Evolutionary conservation across 2,888 invertebrate species (phyloP).

Genomic region (Cancer borealis): DNA sequence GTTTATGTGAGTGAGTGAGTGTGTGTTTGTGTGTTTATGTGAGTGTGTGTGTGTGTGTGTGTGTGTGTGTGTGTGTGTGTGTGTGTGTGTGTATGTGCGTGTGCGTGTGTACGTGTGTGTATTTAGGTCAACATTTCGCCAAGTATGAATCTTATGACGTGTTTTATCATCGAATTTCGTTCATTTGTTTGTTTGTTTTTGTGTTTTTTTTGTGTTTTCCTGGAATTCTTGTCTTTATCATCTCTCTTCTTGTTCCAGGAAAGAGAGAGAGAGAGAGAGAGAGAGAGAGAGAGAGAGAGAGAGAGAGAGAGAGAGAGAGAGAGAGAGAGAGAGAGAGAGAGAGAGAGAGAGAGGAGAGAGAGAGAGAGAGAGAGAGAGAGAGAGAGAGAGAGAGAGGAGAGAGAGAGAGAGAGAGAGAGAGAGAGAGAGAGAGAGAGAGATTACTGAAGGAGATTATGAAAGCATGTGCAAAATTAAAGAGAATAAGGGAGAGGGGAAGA

Average conservation of each 20-base stretch:
- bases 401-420: not conserved
- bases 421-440: not conserved
- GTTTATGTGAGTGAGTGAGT: too few relatives aligned
- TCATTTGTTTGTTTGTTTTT: not conserved
- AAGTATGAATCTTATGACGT: too few relatives aligned
- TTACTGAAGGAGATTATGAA: too few relatives aligned
- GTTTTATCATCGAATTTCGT: not conserved
- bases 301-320: not conserved
- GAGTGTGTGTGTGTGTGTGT: too few relatives aligned
- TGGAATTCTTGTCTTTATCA: not conserved
- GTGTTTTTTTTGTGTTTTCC: not conserved
- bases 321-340: not conserved
- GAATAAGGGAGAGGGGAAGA: not conserved
- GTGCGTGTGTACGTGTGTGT: not conserved
- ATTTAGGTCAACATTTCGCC: too few relatives aligned
- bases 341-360: not conserved
- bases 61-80: constrained; percentile 1
- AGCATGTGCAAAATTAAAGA: not conserved
- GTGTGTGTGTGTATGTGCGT: constrained; percentile 55
- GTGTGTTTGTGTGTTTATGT: constrained; percentile 24
- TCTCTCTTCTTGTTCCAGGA: constrained; percentile 65
- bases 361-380: constrained; percentile 14
- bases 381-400: not conserved
- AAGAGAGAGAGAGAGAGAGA: not conserved
- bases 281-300: not conserved